Base-by-base conservation (phyloP, 2,888 invertebrate species). In the Germaria angustata region DNA sequence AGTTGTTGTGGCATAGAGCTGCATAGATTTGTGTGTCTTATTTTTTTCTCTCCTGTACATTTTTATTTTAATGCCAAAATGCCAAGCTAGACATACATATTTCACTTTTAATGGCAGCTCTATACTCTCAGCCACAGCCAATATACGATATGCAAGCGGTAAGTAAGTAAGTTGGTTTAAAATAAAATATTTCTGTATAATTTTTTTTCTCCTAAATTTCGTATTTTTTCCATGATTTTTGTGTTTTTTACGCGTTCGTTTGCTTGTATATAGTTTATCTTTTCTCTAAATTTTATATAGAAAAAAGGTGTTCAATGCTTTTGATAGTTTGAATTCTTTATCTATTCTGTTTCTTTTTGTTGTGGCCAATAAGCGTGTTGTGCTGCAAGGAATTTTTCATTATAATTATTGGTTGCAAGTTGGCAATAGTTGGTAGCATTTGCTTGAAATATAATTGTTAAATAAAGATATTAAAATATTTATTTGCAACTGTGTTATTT, bases 61-160 rank as follows among this genome's bases (percentile, higher is more conserved):
- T 51, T 72, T 61, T 46, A 28, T 68, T 69, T 61, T 57, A 49
- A 76, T 66, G 76, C 76, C 76, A 76, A 76, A 69, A 55, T 82
- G 75, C 75, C 71, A 79, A 71, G 51, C 53, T 66, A 61, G 75
- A 76, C 69, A 82, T 55, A 82, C 78, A 78, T 81, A 81, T 82
- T 82, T 82, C 71, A 82, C 75, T 79, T 76, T 82, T 76, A 66
- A 76, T 76, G 75, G 79, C 75, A 82, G 75, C 68, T 78, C 59
- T 61, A 36, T 39, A n/a, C 17, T 69, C 69, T 34, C 11, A 7
- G 28, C 53, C 15, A 39, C 17, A 63, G 20, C 15, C 36, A 34
- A 36, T n/a, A 22, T 20, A 36, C 22, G 13, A 11, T 11, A 2
- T 13, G 51, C 24, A 24, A 1, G 15, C 24, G n/a, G 28, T 15